Evolutionary conservation across 2,888 invertebrate species (phyloP), one percentile per base, ranked within the genome.

Genomic region (Pheosia gnoma): DNA sequence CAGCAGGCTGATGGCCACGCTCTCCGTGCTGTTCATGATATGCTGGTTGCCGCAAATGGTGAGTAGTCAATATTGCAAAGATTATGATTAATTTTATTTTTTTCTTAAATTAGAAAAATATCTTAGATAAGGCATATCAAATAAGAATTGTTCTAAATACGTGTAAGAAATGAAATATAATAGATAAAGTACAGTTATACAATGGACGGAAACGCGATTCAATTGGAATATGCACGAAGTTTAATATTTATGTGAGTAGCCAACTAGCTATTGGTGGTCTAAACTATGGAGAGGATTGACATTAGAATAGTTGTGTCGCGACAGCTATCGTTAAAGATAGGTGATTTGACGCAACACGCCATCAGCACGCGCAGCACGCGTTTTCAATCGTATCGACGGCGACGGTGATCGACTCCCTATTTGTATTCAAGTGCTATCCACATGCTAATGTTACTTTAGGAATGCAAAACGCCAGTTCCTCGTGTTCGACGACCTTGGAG

Each of bases 31-130:
- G 41, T 98, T 97, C 85, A 96, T 97, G 79, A 90, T 96, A 54
- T 98, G 97, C 88, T 98, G 98, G 98, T 94, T 97, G 90, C 98
- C 98, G 38, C 97, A 97, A 88, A 96, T 98, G 96, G 98, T 98
- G 82, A 94, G 93, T 47, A 9, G 10, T 43, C 43, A 2, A 11
- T 41, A 8, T 41, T 41, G 41, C 41, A 41, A 7, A 8, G 8
- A 41, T 41, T 25, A 25, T 25, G 25, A 25, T 25, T 25, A n/a
- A n/a, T n/a, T n/a, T n/a, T n/a, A n/a, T 25, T 25, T 25, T 25
- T 25, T 25, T 25, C 25, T 25, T 25, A 25, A 25, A 25, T 25
- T 25, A 25, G 25, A 25, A 25, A 25, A 25, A 25, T 25, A 25
- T 25, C 25, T 25, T 25, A 25, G 25, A 25, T 41, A 41, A 41